These are phyloP conservation scores for Cephalopachus bancanus DNA, from an alignment of 2,797 vertebrate genomes.

Conservation along the genomic window DNA sequence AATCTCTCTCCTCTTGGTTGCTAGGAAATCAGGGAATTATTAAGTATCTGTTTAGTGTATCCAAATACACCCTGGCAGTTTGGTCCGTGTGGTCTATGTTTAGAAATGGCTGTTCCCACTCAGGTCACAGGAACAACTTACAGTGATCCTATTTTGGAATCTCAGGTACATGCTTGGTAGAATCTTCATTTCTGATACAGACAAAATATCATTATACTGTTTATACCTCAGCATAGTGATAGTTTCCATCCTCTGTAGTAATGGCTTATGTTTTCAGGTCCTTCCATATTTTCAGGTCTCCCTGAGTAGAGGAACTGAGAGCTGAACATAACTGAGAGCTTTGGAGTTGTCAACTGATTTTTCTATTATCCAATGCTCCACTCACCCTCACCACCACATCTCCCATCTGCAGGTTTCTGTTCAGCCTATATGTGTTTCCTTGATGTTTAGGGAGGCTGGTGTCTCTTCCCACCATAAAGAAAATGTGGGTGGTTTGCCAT, in stretches of 20 bases:
- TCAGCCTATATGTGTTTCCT: background rate
- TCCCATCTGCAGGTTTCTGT: background rate
- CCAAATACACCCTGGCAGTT: background rate
- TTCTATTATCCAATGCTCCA: background rate
- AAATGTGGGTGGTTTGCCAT: background rate
- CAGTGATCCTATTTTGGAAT: background rate
- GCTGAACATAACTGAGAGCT: background rate
- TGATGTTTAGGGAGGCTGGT: background rate
- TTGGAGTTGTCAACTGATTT: fast-evolving
- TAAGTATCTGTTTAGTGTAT: background rate
- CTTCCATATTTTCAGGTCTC: background rate
- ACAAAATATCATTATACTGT: background rate
- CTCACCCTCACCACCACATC: background rate
- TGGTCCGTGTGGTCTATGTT: fast-evolving
- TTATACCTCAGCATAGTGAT: background rate
- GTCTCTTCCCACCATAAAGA: background rate
- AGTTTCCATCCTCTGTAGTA: fast-evolving
- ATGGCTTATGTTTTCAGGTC: background rate
- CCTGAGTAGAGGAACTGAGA: background rate
- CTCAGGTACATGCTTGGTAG: background rate
- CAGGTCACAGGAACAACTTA: background rate
- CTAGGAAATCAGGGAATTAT: background rate
- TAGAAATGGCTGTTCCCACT: background rate
- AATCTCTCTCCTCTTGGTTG: background rate
- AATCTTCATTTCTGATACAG: background rate